Percentiles rank a stretch among this genome's conserved stretches.
Evolutionary conservation across 1,140 invertebrate genomes (phyloP).

Genomic region (Micrasema longulum): DNA sequence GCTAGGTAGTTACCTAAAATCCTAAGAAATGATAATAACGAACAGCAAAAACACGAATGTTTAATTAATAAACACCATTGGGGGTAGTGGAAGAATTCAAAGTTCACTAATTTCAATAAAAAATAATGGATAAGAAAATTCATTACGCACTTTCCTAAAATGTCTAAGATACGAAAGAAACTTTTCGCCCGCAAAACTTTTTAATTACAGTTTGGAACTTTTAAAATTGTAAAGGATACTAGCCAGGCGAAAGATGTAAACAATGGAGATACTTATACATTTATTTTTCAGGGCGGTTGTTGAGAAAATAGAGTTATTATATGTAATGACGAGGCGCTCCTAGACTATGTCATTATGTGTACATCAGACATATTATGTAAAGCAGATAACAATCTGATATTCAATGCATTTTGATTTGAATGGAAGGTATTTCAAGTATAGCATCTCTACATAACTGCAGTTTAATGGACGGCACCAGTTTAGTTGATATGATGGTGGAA

Average conservation of each 20-base stretch:
- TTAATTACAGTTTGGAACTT: not conserved
- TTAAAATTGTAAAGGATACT: not conserved
- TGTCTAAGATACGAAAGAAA: not conserved
- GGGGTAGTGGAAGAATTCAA: too few species aligned
- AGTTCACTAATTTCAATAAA: not conserved
- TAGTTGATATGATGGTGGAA: not conserved
- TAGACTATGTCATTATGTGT: constrained; percentile 12
- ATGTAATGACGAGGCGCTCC: constrained; percentile 19
- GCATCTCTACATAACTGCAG: not conserved
- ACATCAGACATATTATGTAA: not conserved
- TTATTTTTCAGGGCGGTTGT: not conserved
- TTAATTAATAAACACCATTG: too few species aligned
- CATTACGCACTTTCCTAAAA: not conserved
- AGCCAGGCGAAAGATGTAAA: not conserved
- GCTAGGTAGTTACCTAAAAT: not conserved
- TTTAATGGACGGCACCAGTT: not conserved
- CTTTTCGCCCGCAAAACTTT: not conserved
- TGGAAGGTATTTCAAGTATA: not conserved
- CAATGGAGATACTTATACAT: not conserved
- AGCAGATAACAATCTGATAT: constrained; percentile 24
- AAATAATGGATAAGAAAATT: not conserved
- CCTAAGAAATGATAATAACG: not conserved
- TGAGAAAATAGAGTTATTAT: constrained; percentile 13
- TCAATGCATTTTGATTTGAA: constrained; percentile 26
- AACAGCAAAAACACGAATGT: too few species aligned